Conservation (phyloP, 2,888 invertebrate genomes). For the Therioaphis trifolii region DNA sequence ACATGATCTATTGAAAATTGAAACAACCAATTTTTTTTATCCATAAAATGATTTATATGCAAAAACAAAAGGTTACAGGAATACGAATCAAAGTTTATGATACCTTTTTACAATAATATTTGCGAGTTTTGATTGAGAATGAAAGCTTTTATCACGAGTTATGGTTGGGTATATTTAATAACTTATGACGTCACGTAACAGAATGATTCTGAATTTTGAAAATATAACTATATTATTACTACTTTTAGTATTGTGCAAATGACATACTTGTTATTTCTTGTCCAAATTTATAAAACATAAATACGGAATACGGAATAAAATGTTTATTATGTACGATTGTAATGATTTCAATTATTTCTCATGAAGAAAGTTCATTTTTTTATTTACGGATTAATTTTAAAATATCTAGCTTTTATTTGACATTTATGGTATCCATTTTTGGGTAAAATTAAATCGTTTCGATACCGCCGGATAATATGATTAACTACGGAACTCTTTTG, state of each 20-base stretch:
- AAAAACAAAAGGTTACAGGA: too few relatives aligned
- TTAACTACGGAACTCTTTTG: conserved; percentile 32
- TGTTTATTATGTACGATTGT: not conserved
- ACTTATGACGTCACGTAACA: conserved; percentile 20
- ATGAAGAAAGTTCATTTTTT: not conserved
- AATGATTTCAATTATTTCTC: not conserved
- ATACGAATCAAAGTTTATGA: too few relatives aligned
- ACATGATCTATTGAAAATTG: too few relatives aligned
- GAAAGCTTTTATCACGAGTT: not conserved
- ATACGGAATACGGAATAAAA: conserved; percentile 15
- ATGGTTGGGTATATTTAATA: not conserved
- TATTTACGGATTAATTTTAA: too few relatives aligned
- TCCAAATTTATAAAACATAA: not conserved
- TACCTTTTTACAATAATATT: too few relatives aligned
- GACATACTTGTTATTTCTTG: conserved; percentile 8
- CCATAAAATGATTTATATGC: too few relatives aligned
- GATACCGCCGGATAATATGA: conserved; percentile 39
- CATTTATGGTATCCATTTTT: too few relatives aligned
- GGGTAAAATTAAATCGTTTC: conserved; percentile 34
- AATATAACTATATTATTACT: too few relatives aligned
- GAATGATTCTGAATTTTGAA: too few relatives aligned
- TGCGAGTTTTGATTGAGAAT: too few relatives aligned
- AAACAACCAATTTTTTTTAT: too few relatives aligned
- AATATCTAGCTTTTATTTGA: too few relatives aligned
- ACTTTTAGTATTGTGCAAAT: conserved; percentile 34